Percentiles rank a stretch among this genome's conserved stretches.
phyloP scores from a whole-genome alignment of 2,888 invertebrate genomes.

The Drosophila robusta region DNA sequence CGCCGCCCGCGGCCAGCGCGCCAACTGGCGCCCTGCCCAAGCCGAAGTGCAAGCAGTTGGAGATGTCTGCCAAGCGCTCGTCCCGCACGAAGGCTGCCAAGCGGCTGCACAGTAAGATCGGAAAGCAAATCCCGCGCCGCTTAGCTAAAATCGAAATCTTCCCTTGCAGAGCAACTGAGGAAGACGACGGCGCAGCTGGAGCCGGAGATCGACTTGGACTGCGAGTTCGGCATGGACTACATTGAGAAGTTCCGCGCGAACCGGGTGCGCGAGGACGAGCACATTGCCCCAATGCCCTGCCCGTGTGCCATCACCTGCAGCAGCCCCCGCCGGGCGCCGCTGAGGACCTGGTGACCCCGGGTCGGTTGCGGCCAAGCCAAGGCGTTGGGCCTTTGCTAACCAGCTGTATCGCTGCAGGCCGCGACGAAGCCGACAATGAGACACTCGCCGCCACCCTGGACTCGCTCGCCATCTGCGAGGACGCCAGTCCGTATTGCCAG shows the following conservation, averaged over 20 bases:
- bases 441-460: not conserved
- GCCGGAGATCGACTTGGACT: conserved; percentile 49
- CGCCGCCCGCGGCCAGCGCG: not conserved
- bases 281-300: fast-evolving
- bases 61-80: not conserved
- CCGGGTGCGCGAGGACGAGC: conserved; percentile 13
- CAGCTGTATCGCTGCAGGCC: not conserved
- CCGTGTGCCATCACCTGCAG: no score
- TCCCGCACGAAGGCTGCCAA: not conserved
- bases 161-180: conserved; percentile 11
- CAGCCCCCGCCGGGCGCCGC: not conserved
- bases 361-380: not conserved
- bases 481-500: not conserved
- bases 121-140: not conserved
- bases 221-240: conserved; percentile 55
- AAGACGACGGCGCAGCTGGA: not conserved
- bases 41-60: not conserved
- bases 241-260: conserved; percentile 45
- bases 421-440: not conserved
- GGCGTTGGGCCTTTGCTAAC: not conserved
- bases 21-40: conserved; percentile 46
- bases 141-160: no score
- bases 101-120: not conserved
- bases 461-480: not conserved
- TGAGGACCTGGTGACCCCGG: not conserved